Evolutionary conservation across 1,140 invertebrate species (phyloP), one percentile per base, ranked within the genome.

Genomic region (Nebria ingens): DNA sequence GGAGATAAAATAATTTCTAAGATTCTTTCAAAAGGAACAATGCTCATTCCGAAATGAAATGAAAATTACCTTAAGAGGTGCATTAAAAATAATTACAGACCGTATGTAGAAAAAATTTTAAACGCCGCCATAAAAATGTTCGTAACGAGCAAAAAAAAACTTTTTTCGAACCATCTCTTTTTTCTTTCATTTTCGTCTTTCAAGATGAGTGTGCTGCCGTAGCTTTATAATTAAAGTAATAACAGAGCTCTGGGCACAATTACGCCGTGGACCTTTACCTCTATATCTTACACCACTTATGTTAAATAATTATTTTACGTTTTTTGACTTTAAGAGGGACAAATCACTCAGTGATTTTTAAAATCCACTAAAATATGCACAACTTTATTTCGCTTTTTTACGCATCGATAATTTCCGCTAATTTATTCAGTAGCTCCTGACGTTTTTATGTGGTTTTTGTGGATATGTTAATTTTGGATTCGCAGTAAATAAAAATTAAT

Each of bases 211-310:
- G 21, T 17, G 50, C 29, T 45, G 49, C 21, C 54, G 53, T 58
- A 58, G 53, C 53, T 52, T 58, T 52, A 53, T 51, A 58, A 58
- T 58, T 58, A 58, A 58, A 58, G 53, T 58, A 58, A 58, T 58
- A 58, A 58, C 54, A 52, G 22, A 15, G 34, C 19, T 50, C 56
- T 19, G 21, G 15, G 51, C 25, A 50, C 29, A 56, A 51, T 45
- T 45, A 45, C 40, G 40, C 6, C 25, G 6, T 34, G 25, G 6
- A n/a, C 25, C n/a, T 34, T 6, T 6, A 9, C 25, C 6, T 34
- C 25, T 34, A 34, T 34, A 34, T 34, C 25, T 34, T 34, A 6
- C 25, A 34, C 25, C 25, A 34, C 25, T n/a, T n/a, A n/a, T n/a
- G n/a, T n/a, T n/a, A n/a, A n/a, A n/a, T n/a, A n/a, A n/a, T n/a